These are phyloP conservation scores for Tychaedon coryphoeus DNA, from an alignment of 2,113 vertebrate species.

Conservation along the genomic window DNA sequence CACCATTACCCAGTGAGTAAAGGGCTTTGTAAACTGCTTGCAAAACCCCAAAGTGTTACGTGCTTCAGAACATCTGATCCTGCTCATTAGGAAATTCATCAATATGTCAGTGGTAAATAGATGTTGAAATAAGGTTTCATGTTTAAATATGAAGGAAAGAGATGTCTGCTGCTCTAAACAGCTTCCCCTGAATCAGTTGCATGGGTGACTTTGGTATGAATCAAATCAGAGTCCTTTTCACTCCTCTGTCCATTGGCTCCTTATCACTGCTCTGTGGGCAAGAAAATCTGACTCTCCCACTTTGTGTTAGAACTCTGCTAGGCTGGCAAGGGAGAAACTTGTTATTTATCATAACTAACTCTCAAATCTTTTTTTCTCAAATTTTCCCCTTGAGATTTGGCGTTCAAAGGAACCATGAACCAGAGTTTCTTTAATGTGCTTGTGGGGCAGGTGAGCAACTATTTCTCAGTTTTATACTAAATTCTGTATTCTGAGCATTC, in stretches of 20 bases:
- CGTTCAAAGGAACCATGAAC: background rate
- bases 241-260: background rate
- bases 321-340: background rate
- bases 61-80: background rate
- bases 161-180: background rate
- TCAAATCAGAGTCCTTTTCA: background rate
- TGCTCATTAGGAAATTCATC: background rate
- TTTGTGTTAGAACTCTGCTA: background rate
- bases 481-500: background rate
- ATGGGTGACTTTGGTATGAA: background rate
- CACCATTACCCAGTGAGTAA: background rate
- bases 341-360: background rate
- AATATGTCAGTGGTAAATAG: background rate
- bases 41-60: rapidly evolving
- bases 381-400: background rate
- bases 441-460: background rate
- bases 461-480: background rate
- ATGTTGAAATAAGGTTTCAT: background rate
- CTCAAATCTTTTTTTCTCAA: background rate
- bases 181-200: background rate
- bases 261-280: background rate
- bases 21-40: background rate
- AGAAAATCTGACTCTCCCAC: background rate
- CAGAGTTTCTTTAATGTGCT: background rate
- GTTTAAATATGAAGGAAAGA: background rate